Evolutionary conservation across 2,113 vertebrate species (phyloP).

Genomic region (Loxodonta africana): DNA sequence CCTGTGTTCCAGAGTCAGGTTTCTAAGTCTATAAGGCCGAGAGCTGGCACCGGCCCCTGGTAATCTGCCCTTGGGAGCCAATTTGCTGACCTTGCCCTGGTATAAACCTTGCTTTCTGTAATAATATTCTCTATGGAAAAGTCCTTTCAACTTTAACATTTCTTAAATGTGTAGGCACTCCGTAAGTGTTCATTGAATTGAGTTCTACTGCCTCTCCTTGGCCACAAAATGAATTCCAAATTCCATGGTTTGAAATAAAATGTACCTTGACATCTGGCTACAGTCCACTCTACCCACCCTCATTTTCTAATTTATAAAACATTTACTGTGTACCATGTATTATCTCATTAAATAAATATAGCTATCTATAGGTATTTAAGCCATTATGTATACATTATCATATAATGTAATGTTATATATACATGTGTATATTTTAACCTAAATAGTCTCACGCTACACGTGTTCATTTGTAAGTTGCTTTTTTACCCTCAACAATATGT

Average conservation of each 20-base stretch:
- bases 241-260: constrained; percentile 60
- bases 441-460: not conserved
- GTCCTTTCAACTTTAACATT: not conserved
- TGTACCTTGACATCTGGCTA: not conserved
- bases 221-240: constrained; percentile 35
- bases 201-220: constrained; percentile 68
- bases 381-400: not conserved
- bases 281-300: not conserved
- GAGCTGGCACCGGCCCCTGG: not conserved
- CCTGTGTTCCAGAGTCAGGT: not conserved
- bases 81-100: not conserved
- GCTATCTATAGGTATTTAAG: not conserved
- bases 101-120: not conserved
- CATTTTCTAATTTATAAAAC: constrained; percentile 33
- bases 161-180: not conserved
- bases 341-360: constrained; percentile 18
- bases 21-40: not conserved
- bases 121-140: not conserved
- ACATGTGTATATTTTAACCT: not conserved
- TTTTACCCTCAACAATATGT: not conserved
- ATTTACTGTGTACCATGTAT: not conserved
- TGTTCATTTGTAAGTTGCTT: not conserved
- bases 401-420: not conserved
- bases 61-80: not conserved
- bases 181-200: not conserved